These are phyloP conservation scores for Sminthurides bifidus DNA, from an alignment of 1,140 invertebrate genomes.

Conservation along the genomic window DNA sequence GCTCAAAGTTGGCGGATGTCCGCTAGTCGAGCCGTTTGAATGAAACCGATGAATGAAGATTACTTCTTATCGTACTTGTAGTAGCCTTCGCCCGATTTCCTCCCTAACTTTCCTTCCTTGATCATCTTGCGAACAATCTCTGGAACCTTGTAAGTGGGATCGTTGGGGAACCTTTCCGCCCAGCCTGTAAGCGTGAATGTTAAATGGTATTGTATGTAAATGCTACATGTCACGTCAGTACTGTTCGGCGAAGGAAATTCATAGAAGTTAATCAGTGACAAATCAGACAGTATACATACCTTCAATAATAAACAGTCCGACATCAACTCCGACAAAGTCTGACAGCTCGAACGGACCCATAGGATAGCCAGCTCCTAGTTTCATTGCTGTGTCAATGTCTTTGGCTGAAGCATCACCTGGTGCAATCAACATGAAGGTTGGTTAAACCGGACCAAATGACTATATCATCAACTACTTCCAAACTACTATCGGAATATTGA, in stretches of 20 bases:
- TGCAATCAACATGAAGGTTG: neutral
- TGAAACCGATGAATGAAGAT: slow-evolving; percentile 2
- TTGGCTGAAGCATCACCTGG: slow-evolving; percentile 53
- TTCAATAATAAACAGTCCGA: slow-evolving; percentile 15
- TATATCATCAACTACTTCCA: neutral
- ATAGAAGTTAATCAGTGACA: neutral
- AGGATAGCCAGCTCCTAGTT: slow-evolving; percentile 68
- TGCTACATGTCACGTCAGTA: neutral
- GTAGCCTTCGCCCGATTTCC: slow-evolving; percentile 75
- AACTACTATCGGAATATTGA: slow-evolving; percentile 5
- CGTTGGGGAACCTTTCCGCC: slow-evolving; percentile 62
- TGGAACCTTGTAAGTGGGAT: slow-evolving; percentile 57
- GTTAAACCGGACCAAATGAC: neutral
- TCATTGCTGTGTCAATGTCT: slow-evolving; percentile 76
- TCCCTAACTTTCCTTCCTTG: slow-evolving; percentile 64
- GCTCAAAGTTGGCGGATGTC: no score
- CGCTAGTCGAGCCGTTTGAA: no score
- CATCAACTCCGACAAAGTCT: slow-evolving; percentile 67
- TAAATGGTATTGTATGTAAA: neutral
- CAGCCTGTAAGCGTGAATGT: slow-evolving; percentile 46
- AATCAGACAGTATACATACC: slow-evolving; percentile 9
- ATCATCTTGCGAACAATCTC: slow-evolving; percentile 59
- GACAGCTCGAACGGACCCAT: slow-evolving; percentile 73
- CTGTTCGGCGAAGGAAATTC: neutral
- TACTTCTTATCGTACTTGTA: slow-evolving; percentile 60